Base-by-base conservation (phyloP, 92 coral and sea anemone species). In the Palythoa grandiflora region DNA sequence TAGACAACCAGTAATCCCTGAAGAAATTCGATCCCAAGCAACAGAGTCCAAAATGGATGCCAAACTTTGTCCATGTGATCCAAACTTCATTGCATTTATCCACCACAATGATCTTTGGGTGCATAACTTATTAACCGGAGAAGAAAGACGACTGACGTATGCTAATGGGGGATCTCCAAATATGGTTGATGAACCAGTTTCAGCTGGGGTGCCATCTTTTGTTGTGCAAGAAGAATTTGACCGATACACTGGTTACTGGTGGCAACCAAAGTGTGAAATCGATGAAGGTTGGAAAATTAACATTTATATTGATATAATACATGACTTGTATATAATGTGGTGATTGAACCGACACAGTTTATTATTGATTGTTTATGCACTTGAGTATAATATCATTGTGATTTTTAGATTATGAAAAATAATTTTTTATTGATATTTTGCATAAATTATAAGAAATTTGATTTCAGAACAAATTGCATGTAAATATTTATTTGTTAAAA, bases 141-240 rank as follows among this genome's bases (percentile, higher is more conserved):
- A 92, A 71, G 98, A 95, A 35, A 91, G 93, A 68, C 88, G 97
- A 70, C 85, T 97, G 20, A 95, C 99, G 8, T 91, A 91, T 91
- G 88, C 99, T n/a, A 96, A 94, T 66, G 89, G 90, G 35, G 99
- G 98, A 35, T 90, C 95, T 6, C 92, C 96, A 20, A 91, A 75
- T 86, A 77, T 73, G 28, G 80, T 95, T 55, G 98, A 97, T 59
- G 99, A 95, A 72, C 89, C 99, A 4, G 40, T 95, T 39, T 94
- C 99, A 9, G 98, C 99, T 52, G 99, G 99, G 68, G 99, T 97
- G 14, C 98, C 99, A 20, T 97, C 99, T 13, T 97, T 97, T 90
- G 94, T 97, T 28, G 99, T 91, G 1, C 99, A 97, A 74, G 99
- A 95, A 40, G 99, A 97, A 40, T 97, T 95, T 95, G 99, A 97